These are phyloP conservation scores for Diplodus sargus DNA, from an alignment of 2,797 vertebrate species.

Conservation along the genomic window DNA sequence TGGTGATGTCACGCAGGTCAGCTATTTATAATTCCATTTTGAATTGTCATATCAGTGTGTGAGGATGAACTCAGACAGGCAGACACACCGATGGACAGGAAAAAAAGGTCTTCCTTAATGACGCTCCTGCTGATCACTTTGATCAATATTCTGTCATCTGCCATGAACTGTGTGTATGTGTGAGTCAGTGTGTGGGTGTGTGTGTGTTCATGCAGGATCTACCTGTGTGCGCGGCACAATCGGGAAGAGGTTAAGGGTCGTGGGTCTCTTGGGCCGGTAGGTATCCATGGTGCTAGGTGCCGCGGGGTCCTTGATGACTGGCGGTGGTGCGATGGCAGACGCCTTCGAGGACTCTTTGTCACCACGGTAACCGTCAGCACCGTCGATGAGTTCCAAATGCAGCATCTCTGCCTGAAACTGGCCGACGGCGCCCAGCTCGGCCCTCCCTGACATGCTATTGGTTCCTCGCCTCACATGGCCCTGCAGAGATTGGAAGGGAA, in stretches of 20 bases:
- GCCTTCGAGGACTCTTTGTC: conserved; percentile 78
- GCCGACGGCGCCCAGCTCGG: conserved; percentile 87
- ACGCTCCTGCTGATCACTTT: background rate
- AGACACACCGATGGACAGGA: background rate
- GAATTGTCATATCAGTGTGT: conserved; percentile 4
- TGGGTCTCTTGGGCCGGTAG: conserved; percentile 94
- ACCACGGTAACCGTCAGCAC: conserved; percentile 86
- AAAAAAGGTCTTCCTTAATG: background rate
- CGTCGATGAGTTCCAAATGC: conserved; percentile 95
- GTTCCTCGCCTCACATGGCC: conserved; percentile 87
- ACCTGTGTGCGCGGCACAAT: conserved; percentile 97
- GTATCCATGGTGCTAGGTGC: conserved; percentile 89
- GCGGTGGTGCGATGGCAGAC: conserved; percentile 74
- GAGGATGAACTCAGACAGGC: background rate
- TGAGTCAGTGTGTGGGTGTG: conserved; percentile 22
- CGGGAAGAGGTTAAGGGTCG: conserved; percentile 96
- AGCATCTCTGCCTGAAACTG: conserved; percentile 95
- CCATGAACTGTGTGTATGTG: conserved; percentile 17
- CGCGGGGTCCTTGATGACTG: conserved; percentile 73
- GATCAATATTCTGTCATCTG: conserved; percentile 30
- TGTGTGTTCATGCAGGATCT: conserved; percentile 34
- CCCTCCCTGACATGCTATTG: conserved; percentile 85
- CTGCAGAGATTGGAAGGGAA: conserved; percentile 82
- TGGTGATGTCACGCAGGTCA: conserved; percentile 42
- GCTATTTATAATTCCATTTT: conserved; percentile 1